Percentiles rank a stretch among this genome's conserved stretches.
Evolutionary conservation across 1,140 invertebrate species (phyloP).

Genomic region (Heliconius congener): DNA sequence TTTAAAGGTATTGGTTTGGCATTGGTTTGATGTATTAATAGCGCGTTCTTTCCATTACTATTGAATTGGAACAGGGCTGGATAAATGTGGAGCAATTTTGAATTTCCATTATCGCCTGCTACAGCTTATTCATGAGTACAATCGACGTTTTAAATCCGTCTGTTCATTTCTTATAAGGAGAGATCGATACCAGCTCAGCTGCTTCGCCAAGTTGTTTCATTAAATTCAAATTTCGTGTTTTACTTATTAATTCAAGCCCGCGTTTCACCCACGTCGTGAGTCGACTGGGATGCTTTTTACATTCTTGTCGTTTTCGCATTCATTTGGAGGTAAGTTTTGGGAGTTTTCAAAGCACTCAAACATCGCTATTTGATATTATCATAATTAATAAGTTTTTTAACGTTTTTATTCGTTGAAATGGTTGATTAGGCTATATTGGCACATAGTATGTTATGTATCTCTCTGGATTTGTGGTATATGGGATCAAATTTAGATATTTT

Average conservation of each 20-base stretch:
- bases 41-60: slow-evolving; percentile 26
- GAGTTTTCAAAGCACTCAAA: slow-evolving; percentile 50
- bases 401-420: neutral
- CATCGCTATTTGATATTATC: slow-evolving; percentile 45
- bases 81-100: slow-evolving; percentile 27
- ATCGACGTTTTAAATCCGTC: slow-evolving; percentile 47
- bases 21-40: slow-evolving; percentile 28
- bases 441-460: neutral
- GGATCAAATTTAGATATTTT: no score
- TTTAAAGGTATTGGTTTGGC: slow-evolving; percentile 33
- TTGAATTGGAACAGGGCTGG: slow-evolving; percentile 29
- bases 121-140: slow-evolving; percentile 43
- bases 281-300: slow-evolving; percentile 68
- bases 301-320: slow-evolving; percentile 57
- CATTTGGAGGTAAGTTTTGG: slow-evolving; percentile 49
- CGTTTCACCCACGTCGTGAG: slow-evolving; percentile 65
- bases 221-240: slow-evolving; percentile 83
- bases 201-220: slow-evolving; percentile 80
- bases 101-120: slow-evolving; percentile 36
- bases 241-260: slow-evolving; percentile 81
- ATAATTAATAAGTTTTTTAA: slow-evolving; percentile 27
- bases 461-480: no score
- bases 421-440: neutral
- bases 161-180: slow-evolving; percentile 61
- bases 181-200: slow-evolving; percentile 74